Conservation (phyloP, 2,888 invertebrate species). For the Agonum fuliginosum region DNA sequence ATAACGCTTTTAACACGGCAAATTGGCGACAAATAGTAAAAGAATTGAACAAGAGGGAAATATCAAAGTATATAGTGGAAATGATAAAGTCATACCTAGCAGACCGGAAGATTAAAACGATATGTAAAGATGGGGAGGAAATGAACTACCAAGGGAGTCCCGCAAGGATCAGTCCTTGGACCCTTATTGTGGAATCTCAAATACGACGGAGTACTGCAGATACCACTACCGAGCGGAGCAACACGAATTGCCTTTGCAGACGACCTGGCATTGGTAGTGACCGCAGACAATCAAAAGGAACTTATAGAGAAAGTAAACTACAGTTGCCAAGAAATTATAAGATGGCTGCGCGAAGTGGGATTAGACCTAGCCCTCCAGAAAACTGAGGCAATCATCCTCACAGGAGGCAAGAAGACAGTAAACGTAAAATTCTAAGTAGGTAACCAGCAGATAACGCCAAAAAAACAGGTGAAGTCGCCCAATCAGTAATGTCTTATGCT, state of each 20-base stretch:
- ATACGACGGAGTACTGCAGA: background rate
- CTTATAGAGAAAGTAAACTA: no score
- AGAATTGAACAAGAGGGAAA: background rate
- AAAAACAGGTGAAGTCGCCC: background rate
- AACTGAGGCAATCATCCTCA: background rate
- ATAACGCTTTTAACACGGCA: conserved; percentile 43
- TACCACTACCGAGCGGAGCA: background rate
- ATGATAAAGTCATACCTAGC: conserved; percentile 38
- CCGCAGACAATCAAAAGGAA: background rate
- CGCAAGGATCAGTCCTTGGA: background rate
- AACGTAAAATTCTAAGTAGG: background rate
- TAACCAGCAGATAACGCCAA: no score
- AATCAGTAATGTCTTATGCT: background rate
- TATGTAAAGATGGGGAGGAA: no score
- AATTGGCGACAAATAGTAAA: conserved; percentile 22
- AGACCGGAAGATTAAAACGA: no score
- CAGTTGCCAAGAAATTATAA: background rate
- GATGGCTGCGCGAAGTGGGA: background rate
- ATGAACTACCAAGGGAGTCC: background rate
- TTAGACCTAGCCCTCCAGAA: background rate
- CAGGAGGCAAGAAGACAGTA: background rate
- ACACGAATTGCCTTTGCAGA: background rate
- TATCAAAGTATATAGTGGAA: conserved; percentile 25
- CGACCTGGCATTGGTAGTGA: background rate
- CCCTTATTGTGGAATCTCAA: background rate